Evolutionary conservation across 37 sponge, comb jelly and placozoan genomes (phyloP).

Genomic region (Agelas oroides): DNA sequence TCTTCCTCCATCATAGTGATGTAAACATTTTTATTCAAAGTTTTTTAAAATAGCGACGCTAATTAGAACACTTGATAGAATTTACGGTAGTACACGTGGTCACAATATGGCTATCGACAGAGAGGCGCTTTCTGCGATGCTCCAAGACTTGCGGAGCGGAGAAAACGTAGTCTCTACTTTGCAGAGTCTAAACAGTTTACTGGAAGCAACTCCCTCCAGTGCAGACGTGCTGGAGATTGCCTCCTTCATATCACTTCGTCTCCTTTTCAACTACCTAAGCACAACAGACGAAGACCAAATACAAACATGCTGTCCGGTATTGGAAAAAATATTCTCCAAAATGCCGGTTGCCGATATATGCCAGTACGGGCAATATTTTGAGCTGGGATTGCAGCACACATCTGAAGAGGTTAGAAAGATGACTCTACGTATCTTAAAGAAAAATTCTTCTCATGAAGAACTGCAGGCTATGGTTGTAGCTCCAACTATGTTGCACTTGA

Average conservation of each 20-base stretch:
- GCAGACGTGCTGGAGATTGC: conserved; percentile 5
- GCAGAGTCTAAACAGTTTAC: conserved; percentile 49
- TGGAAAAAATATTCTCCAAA: conserved; percentile 50
- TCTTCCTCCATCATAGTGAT: too few relatives aligned
- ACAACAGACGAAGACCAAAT: conserved; percentile 6
- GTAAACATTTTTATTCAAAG: too few relatives aligned
- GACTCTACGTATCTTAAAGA: conserved; percentile 30
- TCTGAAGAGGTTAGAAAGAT: conserved; percentile 15
- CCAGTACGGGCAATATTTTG: conserved; percentile 29
- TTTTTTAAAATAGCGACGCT: too few relatives aligned
- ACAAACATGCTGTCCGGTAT: conserved; percentile 32
- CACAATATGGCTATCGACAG: too few relatives aligned
- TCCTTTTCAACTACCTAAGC: conserved; percentile 43
- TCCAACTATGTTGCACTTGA: conserved; percentile 72
- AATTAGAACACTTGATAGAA: too few relatives aligned
- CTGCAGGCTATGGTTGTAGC: conserved; percentile 21
- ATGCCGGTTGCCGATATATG: conserved; percentile 34
- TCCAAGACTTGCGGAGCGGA: not conserved
- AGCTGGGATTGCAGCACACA: conserved; percentile 74
- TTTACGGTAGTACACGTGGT: too few relatives aligned
- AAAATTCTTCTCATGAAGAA: not conserved
- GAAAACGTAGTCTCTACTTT: conserved; percentile 38
- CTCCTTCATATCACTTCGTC: conserved; percentile 22
- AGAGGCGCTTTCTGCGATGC: too few relatives aligned
- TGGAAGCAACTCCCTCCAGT: conserved; percentile 27